Conservation (phyloP, 2,888 invertebrate species). For the Leptodirus hochenwartii region DNA sequence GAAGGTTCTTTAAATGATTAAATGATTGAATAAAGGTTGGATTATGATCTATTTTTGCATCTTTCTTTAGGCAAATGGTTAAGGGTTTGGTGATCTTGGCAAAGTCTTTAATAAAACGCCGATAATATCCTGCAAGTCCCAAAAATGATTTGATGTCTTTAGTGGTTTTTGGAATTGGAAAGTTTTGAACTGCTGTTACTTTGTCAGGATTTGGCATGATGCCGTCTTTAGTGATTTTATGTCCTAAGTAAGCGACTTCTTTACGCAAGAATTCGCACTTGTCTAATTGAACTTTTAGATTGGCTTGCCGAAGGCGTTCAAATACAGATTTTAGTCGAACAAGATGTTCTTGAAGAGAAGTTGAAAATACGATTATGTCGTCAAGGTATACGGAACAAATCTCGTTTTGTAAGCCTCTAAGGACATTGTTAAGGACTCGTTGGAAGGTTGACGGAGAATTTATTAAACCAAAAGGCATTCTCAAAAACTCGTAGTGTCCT, state of each 20-base stretch:
- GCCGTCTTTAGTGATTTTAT: conserved; percentile 8
- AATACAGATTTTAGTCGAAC: conserved; percentile 11
- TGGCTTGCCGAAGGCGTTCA: conserved; percentile 9
- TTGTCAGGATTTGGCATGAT: conserved; percentile 10
- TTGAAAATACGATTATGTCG: conserved; percentile 13
- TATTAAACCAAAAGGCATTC: conserved; percentile 17
- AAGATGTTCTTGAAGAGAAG: conserved; percentile 12
- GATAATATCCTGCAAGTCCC: no score
- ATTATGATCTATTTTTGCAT: conserved; percentile 3
- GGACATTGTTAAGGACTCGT: conserved; percentile 14
- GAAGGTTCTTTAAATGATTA: conserved; percentile 4
- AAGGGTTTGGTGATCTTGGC: conserved; percentile 5
- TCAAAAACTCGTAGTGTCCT: conserved; percentile 16
- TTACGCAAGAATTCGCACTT: conserved; percentile 9
- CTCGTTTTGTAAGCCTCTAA: conserved; percentile 11
- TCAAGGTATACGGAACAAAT: conserved; percentile 14
- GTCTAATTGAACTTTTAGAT: conserved; percentile 13
- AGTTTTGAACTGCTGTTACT: conserved; percentile 6
- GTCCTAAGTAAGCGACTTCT: conserved; percentile 9
- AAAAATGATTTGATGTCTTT: conserved; percentile 9
- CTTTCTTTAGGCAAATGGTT: conserved; percentile 5
- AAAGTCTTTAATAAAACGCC: conserved; percentile 1
- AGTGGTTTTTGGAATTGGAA: conserved; percentile 8
- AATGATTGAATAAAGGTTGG: background rate
- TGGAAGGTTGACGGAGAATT: conserved; percentile 16